Percentiles rank a stretch among this genome's conserved stretches.
Conservation (phyloP, 2,797 vertebrate genomes). For the Anolis apletophallus region DNA sequence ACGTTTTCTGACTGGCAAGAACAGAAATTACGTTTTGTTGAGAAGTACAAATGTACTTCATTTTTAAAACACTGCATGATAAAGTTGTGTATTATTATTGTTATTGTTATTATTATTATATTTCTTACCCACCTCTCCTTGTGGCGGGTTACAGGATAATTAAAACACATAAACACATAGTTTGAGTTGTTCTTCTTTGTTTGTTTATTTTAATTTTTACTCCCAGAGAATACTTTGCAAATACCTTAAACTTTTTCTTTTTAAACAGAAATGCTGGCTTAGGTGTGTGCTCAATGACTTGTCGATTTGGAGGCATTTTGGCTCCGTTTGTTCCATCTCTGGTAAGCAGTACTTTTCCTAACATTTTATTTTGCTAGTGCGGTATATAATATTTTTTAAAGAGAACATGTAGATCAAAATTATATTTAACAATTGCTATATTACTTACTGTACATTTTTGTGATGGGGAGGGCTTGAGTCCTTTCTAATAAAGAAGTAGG, state of each 20-base stretch:
- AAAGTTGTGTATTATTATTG: background rate
- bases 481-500: background rate
- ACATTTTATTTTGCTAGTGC: background rate
- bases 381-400: background rate
- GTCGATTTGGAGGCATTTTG: slow-evolving; percentile 89
- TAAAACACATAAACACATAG: too few species aligned
- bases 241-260: slow-evolving; percentile 5
- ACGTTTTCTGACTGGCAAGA: background rate
- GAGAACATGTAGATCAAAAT: background rate
- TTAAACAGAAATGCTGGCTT: slow-evolving; percentile 87
- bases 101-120: too few species aligned
- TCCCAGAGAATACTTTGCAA: background rate
- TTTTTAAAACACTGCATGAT: background rate
- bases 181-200: background rate
- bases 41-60: background rate
- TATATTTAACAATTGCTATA: background rate
- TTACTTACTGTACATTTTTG: background rate
- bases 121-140: too few species aligned
- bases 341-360: slow-evolving; percentile 74
- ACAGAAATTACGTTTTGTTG: background rate
- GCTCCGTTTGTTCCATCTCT: slow-evolving; percentile 88
- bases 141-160: too few species aligned
- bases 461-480: background rate
- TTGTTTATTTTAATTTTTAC: background rate
- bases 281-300: slow-evolving; percentile 90